Evolutionary conservation across 1,140 invertebrate genomes (phyloP), one percentile per base, ranked within the genome.

Genomic region (Hypothenemus hampei): DNA sequence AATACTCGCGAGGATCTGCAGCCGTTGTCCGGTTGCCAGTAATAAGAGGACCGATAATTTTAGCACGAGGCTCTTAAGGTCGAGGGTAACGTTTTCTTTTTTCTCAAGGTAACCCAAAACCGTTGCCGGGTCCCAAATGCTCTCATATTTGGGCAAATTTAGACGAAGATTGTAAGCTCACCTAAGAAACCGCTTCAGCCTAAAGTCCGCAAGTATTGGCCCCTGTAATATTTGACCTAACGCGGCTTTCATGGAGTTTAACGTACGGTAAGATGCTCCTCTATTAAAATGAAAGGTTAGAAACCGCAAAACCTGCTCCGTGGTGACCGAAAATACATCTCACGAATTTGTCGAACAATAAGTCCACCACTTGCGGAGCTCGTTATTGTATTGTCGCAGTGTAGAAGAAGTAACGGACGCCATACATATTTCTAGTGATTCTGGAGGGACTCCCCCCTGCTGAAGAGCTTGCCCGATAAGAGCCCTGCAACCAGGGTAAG

Each of bases 401-500:
- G 53, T 47, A 4, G 6, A 5, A 18, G 18, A 15, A 2, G 33
- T 56, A 22, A 47, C 19, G 10, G 53, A 35, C 15, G 29, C 44
- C 20, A 45, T 4, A 18, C 49, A 52, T n/a, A 52, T 31, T 8
- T 52, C 29, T 39, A 56, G 13, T 18, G 44, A 48, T 36, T 48
- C 33, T 11, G 48, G 24, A 10, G 44, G 18, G 15, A 22, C 44
- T 10, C 11, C 20, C 7, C 44, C 53, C 39, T 8, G 24, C 23
- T 49, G 15, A 16, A 49, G 22, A 44, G 59, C 57, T 23, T 44
- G 11, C 41, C 40, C 10, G 60, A 67, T 60, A 67, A 56, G 24
- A 58, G 40, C 18, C 31, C 65, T 21, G 59, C 63, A 15, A 63
- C 59, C 57, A 49, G 43, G 8, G 43, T 45, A 45, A 45, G 47